phyloP scores from a whole-genome alignment of 2,888 invertebrate species.

The Ypsolopha sequella region DNA sequence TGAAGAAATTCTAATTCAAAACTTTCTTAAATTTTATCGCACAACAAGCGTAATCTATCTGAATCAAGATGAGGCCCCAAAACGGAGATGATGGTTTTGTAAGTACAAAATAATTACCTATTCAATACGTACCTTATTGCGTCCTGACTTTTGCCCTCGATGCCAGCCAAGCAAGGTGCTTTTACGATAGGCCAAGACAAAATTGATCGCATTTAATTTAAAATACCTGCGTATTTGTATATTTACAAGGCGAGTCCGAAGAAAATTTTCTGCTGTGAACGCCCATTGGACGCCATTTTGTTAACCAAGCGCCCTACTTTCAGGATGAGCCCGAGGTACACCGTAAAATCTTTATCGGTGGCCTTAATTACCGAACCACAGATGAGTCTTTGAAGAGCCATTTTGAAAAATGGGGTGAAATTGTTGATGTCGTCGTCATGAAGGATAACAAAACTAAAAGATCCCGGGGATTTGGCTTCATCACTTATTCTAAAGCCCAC shows the following conservation, averaged over 20 bases:
- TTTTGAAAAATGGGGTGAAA: constrained; percentile 97
- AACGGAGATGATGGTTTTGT: constrained; percentile 63
- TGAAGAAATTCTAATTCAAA: not conserved
- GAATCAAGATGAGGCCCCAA: constrained; percentile 51
- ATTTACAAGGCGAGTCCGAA: too few relatives aligned
- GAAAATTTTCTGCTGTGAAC: too few relatives aligned
- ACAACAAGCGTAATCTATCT: too few relatives aligned
- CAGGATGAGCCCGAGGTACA: constrained; percentile 85
- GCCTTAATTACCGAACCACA: constrained; percentile 93
- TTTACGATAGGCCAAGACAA: too few relatives aligned
- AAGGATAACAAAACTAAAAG: constrained; percentile 95
- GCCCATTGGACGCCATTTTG: constrained; percentile 65
- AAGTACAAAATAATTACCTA: constrained; percentile 27
- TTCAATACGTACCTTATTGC: too few relatives aligned
- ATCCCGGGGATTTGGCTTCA: constrained; percentile 98
- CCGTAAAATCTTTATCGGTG: constrained; percentile 95
- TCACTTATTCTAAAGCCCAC: constrained; percentile 93
- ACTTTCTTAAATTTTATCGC: constrained; percentile 4
- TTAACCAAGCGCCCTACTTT: constrained; percentile 44
- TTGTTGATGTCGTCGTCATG: constrained; percentile 97
- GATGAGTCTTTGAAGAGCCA: constrained; percentile 95
- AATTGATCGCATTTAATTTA: too few relatives aligned
- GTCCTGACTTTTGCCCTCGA: too few relatives aligned
- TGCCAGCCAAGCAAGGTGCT: too few relatives aligned
- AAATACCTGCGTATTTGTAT: too few relatives aligned